Percentiles rank a stretch among this genome's conserved stretches.
phyloP scores from a whole-genome alignment of 2,113 vertebrate genomes.

The Ranitomeya variabilis region DNA sequence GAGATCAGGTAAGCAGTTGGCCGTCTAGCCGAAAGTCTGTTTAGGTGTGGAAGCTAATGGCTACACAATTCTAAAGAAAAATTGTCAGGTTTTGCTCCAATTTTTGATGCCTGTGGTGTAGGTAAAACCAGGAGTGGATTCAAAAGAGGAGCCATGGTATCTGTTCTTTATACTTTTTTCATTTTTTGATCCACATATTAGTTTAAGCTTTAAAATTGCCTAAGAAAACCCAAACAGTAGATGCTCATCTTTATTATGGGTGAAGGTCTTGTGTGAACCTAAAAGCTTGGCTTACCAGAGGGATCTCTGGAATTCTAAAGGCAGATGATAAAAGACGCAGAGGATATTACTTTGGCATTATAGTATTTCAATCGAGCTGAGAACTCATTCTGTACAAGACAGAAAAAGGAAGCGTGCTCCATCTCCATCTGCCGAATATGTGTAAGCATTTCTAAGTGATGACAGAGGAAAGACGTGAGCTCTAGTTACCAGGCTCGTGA shows the following conservation, averaged over 20 bases:
- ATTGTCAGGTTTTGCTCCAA: no score
- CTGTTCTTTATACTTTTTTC: no score
- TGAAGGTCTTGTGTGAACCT: neutral
- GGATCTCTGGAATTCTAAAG: neutral
- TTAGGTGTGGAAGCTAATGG: no score
- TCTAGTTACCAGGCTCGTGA: neutral
- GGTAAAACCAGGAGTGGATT: no score
- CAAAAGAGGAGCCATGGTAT: no score
- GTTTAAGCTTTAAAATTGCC: no score
- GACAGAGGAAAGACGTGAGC: slow-evolving; percentile 4
- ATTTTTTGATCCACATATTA: no score
- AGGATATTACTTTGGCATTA: slow-evolving; percentile 10
- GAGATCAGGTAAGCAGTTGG: no score
- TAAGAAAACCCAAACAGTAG: neutral
- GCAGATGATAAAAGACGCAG: neutral
- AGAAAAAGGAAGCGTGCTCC: neutral
- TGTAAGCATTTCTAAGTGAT: slow-evolving; percentile 22
- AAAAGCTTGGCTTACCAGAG: no score
- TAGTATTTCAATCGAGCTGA: neutral
- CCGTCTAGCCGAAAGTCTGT: no score
- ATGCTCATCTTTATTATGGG: neutral
- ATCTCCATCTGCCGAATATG: slow-evolving; percentile 23
- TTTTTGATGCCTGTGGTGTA: no score
- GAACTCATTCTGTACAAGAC: neutral
- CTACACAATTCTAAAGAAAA: no score